Evolutionary conservation across 2,797 vertebrate species (phyloP), one percentile per base, ranked within the genome.

Genomic region (Mareca strepera): DNA sequence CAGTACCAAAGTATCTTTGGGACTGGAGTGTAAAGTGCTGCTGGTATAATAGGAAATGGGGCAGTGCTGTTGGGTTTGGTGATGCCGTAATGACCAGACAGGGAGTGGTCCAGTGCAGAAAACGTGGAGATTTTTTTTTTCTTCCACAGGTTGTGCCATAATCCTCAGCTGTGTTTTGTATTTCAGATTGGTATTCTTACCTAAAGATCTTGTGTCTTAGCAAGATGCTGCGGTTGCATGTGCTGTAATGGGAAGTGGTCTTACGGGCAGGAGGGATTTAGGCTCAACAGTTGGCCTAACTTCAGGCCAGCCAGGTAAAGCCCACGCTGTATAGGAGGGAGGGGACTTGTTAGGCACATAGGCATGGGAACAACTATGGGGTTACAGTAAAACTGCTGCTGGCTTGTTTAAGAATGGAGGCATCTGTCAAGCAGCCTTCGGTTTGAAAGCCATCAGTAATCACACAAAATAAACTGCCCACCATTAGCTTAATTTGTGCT

Each of bases 401-500:
- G 87, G 63, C 82, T 91, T 88, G 55, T 52, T 88, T 93, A 77
- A 92, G 63, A 80, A 70, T 56, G 59, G 91, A 91, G 80, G 55
- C 67, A 75, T 88, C 85, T 92, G 77, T 66, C 74, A 95, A 43
- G 20, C 67, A 81, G 89, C 91, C 87, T 92, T 93, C 64, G 53
- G 6, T 88, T 68, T 86, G 92, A 93, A 93, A 94, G 76, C 86
- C 58, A 55, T 66, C 85, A 90, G 91, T 88, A 94, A 74, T 91
- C 85, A 86, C 29, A 77, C 44, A 66, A 88, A 96, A 84, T 88
- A 91, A 88, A 91, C 56, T 82, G 82, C 76, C 77, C 75, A 88
- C 82, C 9, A 15, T 83, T 94, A 93, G 55, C 60, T 94, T 94
- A 88, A 95, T 93, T 90, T 93, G 86, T 86, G 75, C 53, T 90